Evolutionary conservation across 2,888 invertebrate species (phyloP).

Genomic region (Dioctria rufipes): DNA sequence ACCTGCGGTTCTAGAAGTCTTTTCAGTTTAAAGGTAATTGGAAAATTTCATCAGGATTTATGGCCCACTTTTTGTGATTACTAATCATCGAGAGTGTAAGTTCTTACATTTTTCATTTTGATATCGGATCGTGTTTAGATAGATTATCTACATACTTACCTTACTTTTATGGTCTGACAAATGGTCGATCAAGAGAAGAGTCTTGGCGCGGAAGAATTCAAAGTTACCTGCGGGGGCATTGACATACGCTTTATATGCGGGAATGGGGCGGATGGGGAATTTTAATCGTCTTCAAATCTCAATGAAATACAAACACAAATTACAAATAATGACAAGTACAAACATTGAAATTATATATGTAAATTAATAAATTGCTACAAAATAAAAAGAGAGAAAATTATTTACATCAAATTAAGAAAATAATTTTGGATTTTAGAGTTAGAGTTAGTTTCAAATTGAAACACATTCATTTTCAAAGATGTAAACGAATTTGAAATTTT

Average conservation of each 20-base stretch:
- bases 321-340: too few relatives aligned
- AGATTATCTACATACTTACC: neutral
- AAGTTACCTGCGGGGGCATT: conserved; percentile 14
- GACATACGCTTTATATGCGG: neutral
- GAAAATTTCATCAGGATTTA: conserved; percentile 28
- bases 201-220: neutral
- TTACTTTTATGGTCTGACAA: neutral
- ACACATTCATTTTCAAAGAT: too few relatives aligned
- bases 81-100: conserved; percentile 44
- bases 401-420: too few relatives aligned
- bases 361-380: too few relatives aligned
- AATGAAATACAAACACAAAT: too few relatives aligned
- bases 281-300: neutral
- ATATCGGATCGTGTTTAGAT: neutral
- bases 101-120: conserved; percentile 12
- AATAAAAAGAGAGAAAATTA: too few relatives aligned
- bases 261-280: neutral
- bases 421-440: too few relatives aligned
- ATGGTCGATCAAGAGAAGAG: neutral
- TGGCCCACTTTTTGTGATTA: conserved; percentile 23
- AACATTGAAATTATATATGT: too few relatives aligned
- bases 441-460: too few relatives aligned
- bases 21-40: neutral
- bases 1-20: conserved; percentile 8
- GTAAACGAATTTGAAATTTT: too few relatives aligned